Base-by-base conservation (phyloP, 2,113 vertebrate genomes). In the Lucifuga dentata region DNA sequence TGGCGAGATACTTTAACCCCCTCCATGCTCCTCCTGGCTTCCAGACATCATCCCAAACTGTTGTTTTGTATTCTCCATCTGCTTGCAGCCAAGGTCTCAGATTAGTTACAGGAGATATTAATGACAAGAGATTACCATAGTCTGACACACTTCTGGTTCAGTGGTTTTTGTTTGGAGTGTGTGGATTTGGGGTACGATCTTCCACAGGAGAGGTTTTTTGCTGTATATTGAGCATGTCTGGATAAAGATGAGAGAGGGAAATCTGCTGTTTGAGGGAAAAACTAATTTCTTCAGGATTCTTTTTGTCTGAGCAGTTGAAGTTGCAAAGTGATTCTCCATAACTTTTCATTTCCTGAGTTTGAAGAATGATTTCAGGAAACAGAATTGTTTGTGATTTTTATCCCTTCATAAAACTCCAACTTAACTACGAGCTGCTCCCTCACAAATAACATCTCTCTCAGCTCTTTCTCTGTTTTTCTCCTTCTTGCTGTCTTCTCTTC, bases 31-130 rank as follows among this genome's bases (percentile, higher is more conserved):
- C 10, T 40, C 1, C 21, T 59, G n/a, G 7, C 33, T 36, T 26
- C 39, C 35, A 63, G 53, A 21, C 52, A 10, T 36, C 17, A 26
- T 16, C 26, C 12, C 1, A 12, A 17, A 50, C 45, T 78, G 48
- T 46, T 76, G 73, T 70, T 58, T 59, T 81, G 76, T 53, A 57
- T 70, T 53, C 51, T 40, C 87, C 87, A 88, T 90, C 87, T 89
- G 84, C 56, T 73, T 41, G 11, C 26, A 65, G 56, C 74, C 60
- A 69, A 6, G 52, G 64, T 57, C 62, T 76, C 65, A 80, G 82
- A 88, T 88, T 86, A 85, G 17, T 10, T 41, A 2, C 16, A 50
- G 71, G 57, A 68, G 39, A 77, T 44, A 74, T 83, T 86, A 80
- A 70, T 51, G 40, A 16, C 6, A 8, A n/a, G 48, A 64, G 79